Percentiles rank a stretch among this genome's conserved stretches.
Conservation (phyloP, 2,797 vertebrate genomes). For the Pampus argenteus region DNA sequence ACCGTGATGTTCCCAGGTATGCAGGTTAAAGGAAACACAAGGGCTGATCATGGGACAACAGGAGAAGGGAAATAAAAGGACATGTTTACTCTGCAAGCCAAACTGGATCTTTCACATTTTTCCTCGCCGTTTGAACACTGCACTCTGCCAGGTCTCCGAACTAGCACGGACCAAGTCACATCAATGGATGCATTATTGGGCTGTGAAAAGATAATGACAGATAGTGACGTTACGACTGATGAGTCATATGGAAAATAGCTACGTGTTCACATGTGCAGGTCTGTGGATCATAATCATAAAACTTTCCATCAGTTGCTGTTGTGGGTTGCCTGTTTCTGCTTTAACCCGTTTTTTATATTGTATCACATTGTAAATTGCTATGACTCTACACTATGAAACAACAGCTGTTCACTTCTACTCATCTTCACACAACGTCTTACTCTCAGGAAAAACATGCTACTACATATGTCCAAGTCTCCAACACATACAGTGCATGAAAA, state of each 20-base stretch:
- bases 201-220: conserved; percentile 6
- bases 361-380: neutral
- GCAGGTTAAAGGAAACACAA: conserved; percentile 60
- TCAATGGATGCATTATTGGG: conserved; percentile 8
- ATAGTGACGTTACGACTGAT: neutral
- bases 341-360: neutral
- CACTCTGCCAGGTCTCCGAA: neutral
- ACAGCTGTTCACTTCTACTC: neutral
- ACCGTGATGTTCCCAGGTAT: conserved; percentile 56
- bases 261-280: neutral
- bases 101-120: conserved; percentile 76
- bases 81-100: conserved; percentile 51
- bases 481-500: neutral
- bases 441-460: conserved; percentile 4
- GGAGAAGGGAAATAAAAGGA: conserved; percentile 50
- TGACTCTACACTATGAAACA: neutral
- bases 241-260: conserved; percentile 21
- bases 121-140: conserved; percentile 13
- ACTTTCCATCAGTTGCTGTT: neutral
- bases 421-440: neutral
- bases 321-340: neutral
- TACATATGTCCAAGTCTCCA: neutral
- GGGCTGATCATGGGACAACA: conserved; percentile 51
- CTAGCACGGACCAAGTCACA: neutral
- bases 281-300: neutral